Evolutionary conservation across 64 coral and sea anemone species (phyloP), one percentile per base, ranked within the genome.

Genomic region (Orbicella faveolata): DNA sequence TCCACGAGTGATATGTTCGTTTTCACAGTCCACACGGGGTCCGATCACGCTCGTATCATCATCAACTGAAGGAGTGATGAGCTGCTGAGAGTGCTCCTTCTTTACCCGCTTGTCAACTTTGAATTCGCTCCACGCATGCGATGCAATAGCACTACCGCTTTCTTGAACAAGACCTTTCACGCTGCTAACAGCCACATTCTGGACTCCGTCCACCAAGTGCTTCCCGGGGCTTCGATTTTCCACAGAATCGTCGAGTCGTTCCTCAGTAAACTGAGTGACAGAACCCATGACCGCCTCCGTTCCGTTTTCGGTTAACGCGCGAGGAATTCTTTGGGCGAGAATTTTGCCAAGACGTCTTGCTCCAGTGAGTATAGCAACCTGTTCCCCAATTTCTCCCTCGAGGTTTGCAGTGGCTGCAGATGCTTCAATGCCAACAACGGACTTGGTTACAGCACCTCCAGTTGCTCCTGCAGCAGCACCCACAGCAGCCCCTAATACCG

Each of bases 211-310:
- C 30, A 34, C 16, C 0, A 90, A 3, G 54, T 94, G 93, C 55
- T 90, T 25, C 12, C 18, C 9, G 1, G 81, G 93, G 4, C 39
- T 61, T 52, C 64, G 88, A 82, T 94, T 90, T 73, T 94, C 76
- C 1, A 81, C 65, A 25, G 88, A 87, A 78, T 94, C 93, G 48
- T 94, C 83, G 2, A 78, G 63, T 17, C 93, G 75, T 25, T 94
- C 93, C 64, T 94, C 88, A 2, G 37, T 18, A 34, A 87, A 55
- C 6, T 87, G 62, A 36, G 52, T 9, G 14, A 74, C 36, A 1
- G 34, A 20, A 16, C 75, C 75, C 44, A 94, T 12, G 11, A 94
- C 34, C 9, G 64, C 82, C 52, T 86, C 73, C 15, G 88, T 51
- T 36, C 88, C 66, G 23, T 26, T 33, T 62, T 87, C 93, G 11